phyloP scores from a whole-genome alignment of 2,888 invertebrate genomes.

The Acronicta leporina region DNA sequence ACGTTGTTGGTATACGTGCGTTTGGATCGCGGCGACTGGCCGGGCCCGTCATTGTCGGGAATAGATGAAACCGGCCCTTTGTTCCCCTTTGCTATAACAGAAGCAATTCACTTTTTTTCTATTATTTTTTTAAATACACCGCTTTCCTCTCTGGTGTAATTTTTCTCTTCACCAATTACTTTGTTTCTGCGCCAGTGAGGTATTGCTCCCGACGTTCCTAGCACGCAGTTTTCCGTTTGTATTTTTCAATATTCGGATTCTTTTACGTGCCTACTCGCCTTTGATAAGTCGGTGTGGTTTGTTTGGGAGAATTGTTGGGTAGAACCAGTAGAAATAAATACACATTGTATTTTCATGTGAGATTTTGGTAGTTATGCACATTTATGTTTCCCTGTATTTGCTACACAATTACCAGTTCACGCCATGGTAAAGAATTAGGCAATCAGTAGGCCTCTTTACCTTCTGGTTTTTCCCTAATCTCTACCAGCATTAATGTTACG shows the following conservation, averaged over 20 bases:
- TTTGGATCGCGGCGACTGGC: slow-evolving; percentile 34
- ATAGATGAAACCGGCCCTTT: slow-evolving; percentile 67
- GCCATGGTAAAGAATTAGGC: too few relatives aligned
- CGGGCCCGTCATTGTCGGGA: slow-evolving; percentile 59
- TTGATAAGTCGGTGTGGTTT: slow-evolving; percentile 20
- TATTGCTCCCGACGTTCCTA: slow-evolving; percentile 61
- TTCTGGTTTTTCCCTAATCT: background rate
- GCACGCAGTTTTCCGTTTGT: slow-evolving; percentile 59
- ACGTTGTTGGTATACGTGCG: slow-evolving; percentile 28
- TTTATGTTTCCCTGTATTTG: too few relatives aligned
- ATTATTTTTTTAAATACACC: slow-evolving; percentile 70
- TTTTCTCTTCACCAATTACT: slow-evolving; percentile 80
- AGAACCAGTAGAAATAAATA: background rate
- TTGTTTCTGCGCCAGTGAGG: slow-evolving; percentile 73
- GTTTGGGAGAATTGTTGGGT: slow-evolving; percentile 10
- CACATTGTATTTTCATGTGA: too few relatives aligned
- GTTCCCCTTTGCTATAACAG: slow-evolving; percentile 67
- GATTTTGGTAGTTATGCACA: too few relatives aligned
- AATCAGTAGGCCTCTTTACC: background rate
- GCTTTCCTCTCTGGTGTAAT: slow-evolving; percentile 70
- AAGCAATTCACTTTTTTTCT: slow-evolving; percentile 67
- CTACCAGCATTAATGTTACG: background rate
- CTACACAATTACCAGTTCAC: too few relatives aligned
- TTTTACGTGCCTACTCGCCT: slow-evolving; percentile 43
- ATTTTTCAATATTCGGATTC: slow-evolving; percentile 67